Percentiles rank a stretch among this genome's conserved stretches.
Evolutionary conservation across 37 sponge, comb jelly and placozoan species (phyloP).

Genomic region (Aplysina aerophoba): DNA sequence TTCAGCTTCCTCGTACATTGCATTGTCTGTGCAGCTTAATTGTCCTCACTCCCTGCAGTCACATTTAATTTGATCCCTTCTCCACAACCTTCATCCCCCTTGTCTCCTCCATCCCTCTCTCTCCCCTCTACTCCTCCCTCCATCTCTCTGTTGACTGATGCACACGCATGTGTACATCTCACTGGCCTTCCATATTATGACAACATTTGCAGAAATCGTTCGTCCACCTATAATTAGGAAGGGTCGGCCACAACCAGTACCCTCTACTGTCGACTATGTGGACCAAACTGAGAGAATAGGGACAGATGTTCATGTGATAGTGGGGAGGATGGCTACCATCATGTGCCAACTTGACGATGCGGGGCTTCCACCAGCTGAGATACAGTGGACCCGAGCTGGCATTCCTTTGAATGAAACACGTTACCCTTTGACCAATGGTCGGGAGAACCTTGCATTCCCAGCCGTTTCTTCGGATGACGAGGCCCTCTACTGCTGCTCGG

Average conservation of each 20-base stretch:
- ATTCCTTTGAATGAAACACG: neutral
- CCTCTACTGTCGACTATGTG: neutral
- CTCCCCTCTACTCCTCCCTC: neutral
- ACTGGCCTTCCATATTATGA: neutral
- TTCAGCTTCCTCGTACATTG: neutral
- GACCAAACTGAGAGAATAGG: constrained; percentile 8
- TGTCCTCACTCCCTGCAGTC: too few species aligned
- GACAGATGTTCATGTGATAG: neutral
- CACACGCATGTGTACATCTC: too few species aligned
- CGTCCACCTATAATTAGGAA: neutral
- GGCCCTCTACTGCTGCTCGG: constrained; percentile 25
- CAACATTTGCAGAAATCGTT: constrained; percentile 4
- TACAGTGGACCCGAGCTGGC: constrained; percentile 14
- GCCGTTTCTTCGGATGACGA: neutral
- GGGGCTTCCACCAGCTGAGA: neutral
- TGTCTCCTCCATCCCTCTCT: constrained; percentile 2
- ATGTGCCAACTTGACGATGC: neutral
- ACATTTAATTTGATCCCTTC: neutral
- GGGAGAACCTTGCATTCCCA: neutral
- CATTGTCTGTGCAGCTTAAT: too few species aligned
- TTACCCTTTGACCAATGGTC: too few species aligned
- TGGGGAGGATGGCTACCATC: constrained; percentile 10
- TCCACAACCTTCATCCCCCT: neutral
- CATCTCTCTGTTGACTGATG: too few species aligned
- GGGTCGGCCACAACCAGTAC: neutral